Conservation (phyloP, 2,113 vertebrate genomes). For the Tichodroma muraria region DNA sequence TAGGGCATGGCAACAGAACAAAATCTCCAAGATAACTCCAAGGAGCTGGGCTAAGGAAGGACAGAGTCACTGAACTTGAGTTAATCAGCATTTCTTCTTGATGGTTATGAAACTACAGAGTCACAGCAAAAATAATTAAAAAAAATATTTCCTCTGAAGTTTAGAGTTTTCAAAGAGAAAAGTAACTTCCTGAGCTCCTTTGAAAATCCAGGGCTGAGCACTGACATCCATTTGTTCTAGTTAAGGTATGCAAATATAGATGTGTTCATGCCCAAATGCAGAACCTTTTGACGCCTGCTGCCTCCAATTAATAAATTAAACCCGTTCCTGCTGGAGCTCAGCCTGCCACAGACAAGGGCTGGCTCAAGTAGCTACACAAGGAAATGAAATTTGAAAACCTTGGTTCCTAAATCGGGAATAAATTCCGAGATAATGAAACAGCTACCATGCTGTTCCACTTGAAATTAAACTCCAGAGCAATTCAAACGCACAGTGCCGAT, state of each 20-base stretch:
- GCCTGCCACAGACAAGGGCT: not conserved
- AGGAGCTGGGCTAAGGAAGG: not conserved
- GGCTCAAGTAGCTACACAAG: not conserved
- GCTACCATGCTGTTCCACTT: not conserved
- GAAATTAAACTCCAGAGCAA: slow-evolving; percentile 1
- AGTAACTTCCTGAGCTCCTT: not conserved
- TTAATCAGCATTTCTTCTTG: not conserved
- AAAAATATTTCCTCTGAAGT: not conserved
- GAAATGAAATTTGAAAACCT: not conserved
- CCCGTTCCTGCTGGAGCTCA: not conserved
- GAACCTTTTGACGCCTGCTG: not conserved
- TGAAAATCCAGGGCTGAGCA: not conserved
- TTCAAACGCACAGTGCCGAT: not conserved
- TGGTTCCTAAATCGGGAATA: not conserved
- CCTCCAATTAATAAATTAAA: slow-evolving; percentile 33
- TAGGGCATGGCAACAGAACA: not conserved
- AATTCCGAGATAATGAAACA: slow-evolving; percentile 18
- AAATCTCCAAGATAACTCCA: not conserved
- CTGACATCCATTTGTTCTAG: slow-evolving; percentile 10
- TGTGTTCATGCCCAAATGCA: not conserved
- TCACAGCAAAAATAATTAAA: not conserved
- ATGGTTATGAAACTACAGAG: not conserved
- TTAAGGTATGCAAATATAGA: slow-evolving; percentile 1
- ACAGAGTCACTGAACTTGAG: not conserved
- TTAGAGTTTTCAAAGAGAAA: not conserved